Conservation (phyloP, 2,888 invertebrate genomes). For the Marasmarcha lunaedactyla region DNA sequence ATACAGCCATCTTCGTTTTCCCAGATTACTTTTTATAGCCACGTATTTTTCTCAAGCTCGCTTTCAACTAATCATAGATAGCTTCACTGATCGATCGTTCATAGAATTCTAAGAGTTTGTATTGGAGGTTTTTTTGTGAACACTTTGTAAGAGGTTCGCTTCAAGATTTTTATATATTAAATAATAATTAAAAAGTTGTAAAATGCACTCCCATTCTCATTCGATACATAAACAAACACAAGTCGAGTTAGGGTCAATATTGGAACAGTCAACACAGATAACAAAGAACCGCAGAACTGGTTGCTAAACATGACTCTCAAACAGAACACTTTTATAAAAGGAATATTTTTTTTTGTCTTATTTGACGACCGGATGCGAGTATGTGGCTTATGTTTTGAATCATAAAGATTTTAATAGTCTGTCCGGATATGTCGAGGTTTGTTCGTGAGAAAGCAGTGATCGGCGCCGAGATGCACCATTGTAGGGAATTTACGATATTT, state of each 20-base stretch:
- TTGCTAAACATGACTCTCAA: conserved; percentile 52
- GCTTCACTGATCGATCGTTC: neutral
- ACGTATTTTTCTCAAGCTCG: conserved; percentile 1
- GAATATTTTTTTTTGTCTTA: conserved; percentile 21
- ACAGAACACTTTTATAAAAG: conserved; percentile 42
- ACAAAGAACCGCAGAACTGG: conserved; percentile 53
- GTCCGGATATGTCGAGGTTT: conserved; percentile 14
- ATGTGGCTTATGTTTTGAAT: conserved; percentile 11
- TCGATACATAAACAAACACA: conserved; percentile 27
- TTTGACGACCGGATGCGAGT: conserved; percentile 9
- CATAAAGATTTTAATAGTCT: conserved; percentile 16
- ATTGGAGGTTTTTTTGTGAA: neutral
- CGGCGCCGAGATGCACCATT: conserved; percentile 38
- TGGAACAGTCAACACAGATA: conserved; percentile 48
- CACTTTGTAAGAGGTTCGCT: neutral
- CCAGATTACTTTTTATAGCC: conserved; percentile 18
- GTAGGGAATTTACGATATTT: conserved; percentile 61
- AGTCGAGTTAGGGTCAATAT: conserved; percentile 38
- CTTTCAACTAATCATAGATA: neutral
- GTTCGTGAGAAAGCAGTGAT: conserved; percentile 56
- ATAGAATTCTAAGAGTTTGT: too few relatives aligned
- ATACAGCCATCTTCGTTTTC: conserved; percentile 20
- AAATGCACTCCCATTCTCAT: conserved; percentile 20
- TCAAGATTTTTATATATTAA: neutral
- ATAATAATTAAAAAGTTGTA: conserved; percentile 19